A percentile compares a stretch with the other conserved stretches of the same genome.
These are phyloP conservation scores for Oreohelix idahoensis DNA, from an alignment of 1,140 invertebrate genomes.

Conservation along the genomic window DNA sequence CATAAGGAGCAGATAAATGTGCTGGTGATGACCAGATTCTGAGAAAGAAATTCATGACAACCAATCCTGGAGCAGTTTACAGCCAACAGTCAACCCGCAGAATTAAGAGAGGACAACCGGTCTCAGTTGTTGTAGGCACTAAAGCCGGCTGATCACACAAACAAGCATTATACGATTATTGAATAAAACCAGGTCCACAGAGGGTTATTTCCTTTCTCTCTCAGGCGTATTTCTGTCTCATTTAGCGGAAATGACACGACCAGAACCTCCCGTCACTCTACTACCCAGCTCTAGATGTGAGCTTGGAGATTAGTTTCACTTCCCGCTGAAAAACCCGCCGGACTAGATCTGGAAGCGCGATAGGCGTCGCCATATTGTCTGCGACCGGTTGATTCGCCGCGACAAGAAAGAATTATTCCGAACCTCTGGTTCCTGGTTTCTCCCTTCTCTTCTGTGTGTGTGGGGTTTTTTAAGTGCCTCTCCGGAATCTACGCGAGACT, in stretches of 20 bases:
- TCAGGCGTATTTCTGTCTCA: not conserved
- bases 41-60: too few relatives aligned
- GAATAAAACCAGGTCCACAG: not conserved
- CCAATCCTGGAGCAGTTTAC: too few relatives aligned
- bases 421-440: not conserved
- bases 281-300: not conserved
- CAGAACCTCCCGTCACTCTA: not conserved
- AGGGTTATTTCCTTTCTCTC: not conserved
- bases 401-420: not conserved
- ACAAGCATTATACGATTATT: too few relatives aligned
- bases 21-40: too few relatives aligned
- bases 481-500: not conserved
- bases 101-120: too few relatives aligned
- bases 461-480: too few relatives aligned
- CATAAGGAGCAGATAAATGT: too few relatives aligned
- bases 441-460: not conserved
- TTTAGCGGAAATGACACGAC: constrained; percentile 2
- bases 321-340: not conserved
- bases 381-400: not conserved
- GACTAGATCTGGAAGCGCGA: not conserved
- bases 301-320: constrained; percentile 6
- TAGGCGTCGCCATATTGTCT: not conserved
- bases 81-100: too few relatives aligned
- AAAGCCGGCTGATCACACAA: too few relatives aligned
- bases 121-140: too few relatives aligned